Conservation (phyloP, 2,888 invertebrate species). For the Neuroscelio doddi region DNA sequence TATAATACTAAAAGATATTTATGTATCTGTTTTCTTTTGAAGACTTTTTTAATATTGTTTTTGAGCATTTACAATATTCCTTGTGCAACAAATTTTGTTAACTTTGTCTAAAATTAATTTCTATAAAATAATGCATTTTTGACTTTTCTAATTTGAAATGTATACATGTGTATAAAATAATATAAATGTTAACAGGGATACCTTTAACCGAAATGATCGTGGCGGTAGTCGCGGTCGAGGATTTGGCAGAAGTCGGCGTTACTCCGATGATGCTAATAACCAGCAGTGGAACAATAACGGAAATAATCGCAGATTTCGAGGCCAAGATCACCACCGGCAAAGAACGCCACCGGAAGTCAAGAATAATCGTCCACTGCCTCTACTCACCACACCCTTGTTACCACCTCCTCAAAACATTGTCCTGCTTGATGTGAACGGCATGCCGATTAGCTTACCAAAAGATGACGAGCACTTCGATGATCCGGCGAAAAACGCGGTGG, state of each 20-base stretch:
- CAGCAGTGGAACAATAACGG: constrained; percentile 50
- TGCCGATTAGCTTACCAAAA: constrained; percentile 54
- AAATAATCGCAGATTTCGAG: constrained; percentile 52
- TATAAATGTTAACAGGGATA: constrained; percentile 1
- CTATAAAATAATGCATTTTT: too few relatives aligned
- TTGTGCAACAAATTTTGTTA: not conserved
- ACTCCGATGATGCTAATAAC: constrained; percentile 56
- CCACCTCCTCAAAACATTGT: constrained; percentile 54
- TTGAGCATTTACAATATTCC: too few relatives aligned
- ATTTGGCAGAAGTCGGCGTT: constrained; percentile 58
- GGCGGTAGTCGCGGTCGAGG: constrained; percentile 55
- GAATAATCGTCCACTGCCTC: constrained; percentile 50
- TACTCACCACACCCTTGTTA: constrained; percentile 42
- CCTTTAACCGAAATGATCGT: constrained; percentile 58
- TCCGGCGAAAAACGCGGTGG: not conserved
- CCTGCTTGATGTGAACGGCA: constrained; percentile 58
- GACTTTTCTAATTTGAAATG: not conserved
- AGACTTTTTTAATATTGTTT: too few relatives aligned
- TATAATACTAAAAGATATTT: too few relatives aligned
- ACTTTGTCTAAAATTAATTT: not conserved
- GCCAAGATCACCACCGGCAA: constrained; percentile 40
- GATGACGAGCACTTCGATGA: constrained; percentile 36
- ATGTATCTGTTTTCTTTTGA: too few relatives aligned
- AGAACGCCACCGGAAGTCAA: constrained; percentile 49
- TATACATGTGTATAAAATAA: not conserved